These are phyloP conservation scores for Diarsia brunnea DNA, from an alignment of 2,888 invertebrate genomes.

Conservation along the genomic window DNA sequence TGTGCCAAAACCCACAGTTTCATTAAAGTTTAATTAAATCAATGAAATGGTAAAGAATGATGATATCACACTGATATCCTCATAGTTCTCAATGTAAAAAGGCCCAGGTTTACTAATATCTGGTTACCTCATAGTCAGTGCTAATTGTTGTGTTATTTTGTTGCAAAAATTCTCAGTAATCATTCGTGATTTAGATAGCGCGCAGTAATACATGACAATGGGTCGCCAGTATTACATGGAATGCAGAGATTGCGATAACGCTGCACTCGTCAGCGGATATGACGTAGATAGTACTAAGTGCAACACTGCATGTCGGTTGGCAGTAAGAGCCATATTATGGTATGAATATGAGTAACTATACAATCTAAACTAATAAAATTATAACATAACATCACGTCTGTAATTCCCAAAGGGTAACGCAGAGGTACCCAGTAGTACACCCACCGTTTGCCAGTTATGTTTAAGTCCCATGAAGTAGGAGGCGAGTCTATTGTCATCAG, in stretches of 20 bases:
- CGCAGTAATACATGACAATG: constrained; percentile 25
- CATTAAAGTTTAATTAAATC: neutral
- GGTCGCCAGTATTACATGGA: constrained; percentile 19
- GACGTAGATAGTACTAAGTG: neutral
- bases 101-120: neutral
- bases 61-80: neutral
- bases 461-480: no score
- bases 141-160: constrained; percentile 7
- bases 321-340: neutral
- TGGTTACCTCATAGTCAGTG: constrained; percentile 2
- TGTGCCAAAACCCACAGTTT: neutral
- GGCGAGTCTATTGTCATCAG: no score
- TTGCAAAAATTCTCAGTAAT: constrained; percentile 27
- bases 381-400: no score
- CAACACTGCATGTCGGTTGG: constrained; percentile 5
- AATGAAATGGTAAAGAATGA: constrained; percentile 3
- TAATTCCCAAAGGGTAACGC: no score
- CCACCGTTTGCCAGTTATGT: no score
- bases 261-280: constrained; percentile 20
- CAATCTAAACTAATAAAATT: no score
- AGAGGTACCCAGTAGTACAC: no score
- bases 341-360: no score
- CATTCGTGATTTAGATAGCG: constrained; percentile 27
- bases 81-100: neutral
- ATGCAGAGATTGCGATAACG: constrained; percentile 42